Percentiles rank a stretch among this genome's conserved stretches.
These are phyloP conservation scores for Lepidostoma basale DNA, from an alignment of 1,140 invertebrate genomes.

Conservation along the genomic window DNA sequence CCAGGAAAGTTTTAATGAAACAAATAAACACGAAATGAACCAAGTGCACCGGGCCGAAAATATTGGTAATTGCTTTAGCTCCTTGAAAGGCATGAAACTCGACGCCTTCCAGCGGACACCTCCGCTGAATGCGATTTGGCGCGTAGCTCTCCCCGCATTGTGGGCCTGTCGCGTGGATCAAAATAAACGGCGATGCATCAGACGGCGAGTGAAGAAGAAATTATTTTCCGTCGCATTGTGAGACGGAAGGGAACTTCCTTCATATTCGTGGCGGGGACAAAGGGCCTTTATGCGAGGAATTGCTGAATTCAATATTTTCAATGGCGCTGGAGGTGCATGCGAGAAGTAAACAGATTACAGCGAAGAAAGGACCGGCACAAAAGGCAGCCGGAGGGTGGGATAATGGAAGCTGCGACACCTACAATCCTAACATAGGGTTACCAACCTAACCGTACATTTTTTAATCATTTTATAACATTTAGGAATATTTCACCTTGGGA, in stretches of 20 bases:
- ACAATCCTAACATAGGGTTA: too few species aligned
- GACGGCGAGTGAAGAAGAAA: constrained; percentile 31
- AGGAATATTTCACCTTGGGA: too few species aligned
- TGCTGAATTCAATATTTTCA: constrained; percentile 34
- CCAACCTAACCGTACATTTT: too few species aligned
- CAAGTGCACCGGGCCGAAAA: too few species aligned
- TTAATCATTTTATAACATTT: too few species aligned
- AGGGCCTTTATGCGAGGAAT: constrained; percentile 36
- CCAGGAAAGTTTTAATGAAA: too few species aligned
- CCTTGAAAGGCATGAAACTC: too few species aligned
- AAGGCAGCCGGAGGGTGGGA: constrained; percentile 32
- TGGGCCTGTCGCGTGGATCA: constrained; percentile 30
- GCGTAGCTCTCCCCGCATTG: constrained; percentile 13
- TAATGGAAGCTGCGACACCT: constrained; percentile 45
- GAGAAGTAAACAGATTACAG: constrained; percentile 44
- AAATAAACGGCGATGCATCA: constrained; percentile 36
- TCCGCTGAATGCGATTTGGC: background rate
- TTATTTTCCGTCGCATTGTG: constrained; percentile 28
- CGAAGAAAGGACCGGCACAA: constrained; percentile 38
- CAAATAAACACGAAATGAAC: too few species aligned
- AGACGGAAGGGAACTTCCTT: constrained; percentile 18
- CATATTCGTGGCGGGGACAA: constrained; percentile 39
- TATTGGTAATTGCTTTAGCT: too few species aligned
- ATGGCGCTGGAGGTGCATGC: constrained; percentile 32
- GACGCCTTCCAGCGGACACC: too few species aligned